Evolutionary conservation across 2,113 vertebrate genomes (phyloP).

Genomic region (Corydoras maculifer): DNA sequence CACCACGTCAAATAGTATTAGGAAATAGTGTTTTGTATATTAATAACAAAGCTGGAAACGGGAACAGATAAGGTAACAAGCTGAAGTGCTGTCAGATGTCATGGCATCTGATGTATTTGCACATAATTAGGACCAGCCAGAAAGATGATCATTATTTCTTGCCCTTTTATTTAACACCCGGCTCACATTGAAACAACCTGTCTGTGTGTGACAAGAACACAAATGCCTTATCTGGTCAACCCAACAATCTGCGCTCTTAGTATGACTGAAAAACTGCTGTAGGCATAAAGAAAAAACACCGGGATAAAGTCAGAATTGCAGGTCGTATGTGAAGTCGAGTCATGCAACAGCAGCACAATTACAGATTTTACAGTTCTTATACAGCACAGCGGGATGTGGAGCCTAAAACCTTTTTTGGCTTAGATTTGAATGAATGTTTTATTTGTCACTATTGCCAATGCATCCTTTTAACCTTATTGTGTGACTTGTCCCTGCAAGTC

Average conservation of each 20-base stretch:
- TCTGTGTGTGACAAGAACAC: neutral
- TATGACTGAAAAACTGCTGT: too few species aligned
- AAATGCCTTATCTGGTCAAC: conserved; percentile 26
- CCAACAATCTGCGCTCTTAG: too few species aligned
- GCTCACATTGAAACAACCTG: too few species aligned
- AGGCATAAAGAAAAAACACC: too few species aligned
- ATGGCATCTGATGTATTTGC: conserved; percentile 24
- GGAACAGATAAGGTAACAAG: neutral
- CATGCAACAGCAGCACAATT: too few species aligned
- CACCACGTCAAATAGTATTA: too few species aligned
- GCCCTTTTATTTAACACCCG: conserved; percentile 32
- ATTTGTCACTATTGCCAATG: conserved; percentile 33
- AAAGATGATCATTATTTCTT: conserved; percentile 32
- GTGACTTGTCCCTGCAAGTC: conserved; percentile 33
- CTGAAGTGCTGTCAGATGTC: neutral
- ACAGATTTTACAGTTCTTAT: neutral
- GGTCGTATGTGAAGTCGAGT: too few species aligned
- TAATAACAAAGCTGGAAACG: too few species aligned
- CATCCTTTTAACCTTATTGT: conserved; percentile 22
- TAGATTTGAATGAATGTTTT: conserved; percentile 35
- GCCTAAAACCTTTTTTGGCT: conserved; percentile 33
- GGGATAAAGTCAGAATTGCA: too few species aligned
- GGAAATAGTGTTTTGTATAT: too few species aligned
- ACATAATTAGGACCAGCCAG: conserved; percentile 32
- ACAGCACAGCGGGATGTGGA: conserved; percentile 12